Conservation (phyloP, 2,797 vertebrate species). For the Molossus molossus region DNA sequence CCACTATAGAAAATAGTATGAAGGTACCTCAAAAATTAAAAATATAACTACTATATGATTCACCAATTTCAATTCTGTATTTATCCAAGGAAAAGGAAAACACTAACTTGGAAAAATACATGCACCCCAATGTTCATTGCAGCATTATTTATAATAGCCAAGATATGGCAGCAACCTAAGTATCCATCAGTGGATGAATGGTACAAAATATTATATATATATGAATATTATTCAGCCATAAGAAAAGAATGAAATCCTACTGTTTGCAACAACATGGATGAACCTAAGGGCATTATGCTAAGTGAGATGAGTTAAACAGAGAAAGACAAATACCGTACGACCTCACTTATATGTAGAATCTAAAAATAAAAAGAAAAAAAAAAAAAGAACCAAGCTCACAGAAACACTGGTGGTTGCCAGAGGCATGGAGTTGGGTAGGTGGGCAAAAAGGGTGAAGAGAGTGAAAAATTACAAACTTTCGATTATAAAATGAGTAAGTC, state of each 20-base stretch:
- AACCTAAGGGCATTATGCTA: background rate
- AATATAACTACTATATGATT: background rate
- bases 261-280: background rate
- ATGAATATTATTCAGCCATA: background rate
- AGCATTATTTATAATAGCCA: background rate
- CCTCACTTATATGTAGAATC: background rate
- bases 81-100: background rate
- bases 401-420: background rate
- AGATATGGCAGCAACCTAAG: background rate
- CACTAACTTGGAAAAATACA: background rate
- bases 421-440: background rate
- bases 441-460: background rate
- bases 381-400: background rate
- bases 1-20: background rate
- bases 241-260: background rate
- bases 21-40: slow-evolving; percentile 3
- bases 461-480: background rate
- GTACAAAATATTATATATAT: too few relatives aligned
- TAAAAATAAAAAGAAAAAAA: background rate
- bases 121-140: background rate
- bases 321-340: background rate
- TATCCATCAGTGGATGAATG: background rate
- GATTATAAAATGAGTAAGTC: slow-evolving; percentile 20
- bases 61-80: background rate
- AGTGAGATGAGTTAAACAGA: background rate